phyloP scores from a whole-genome alignment of 2,113 vertebrate genomes.

The Calonectris borealis region DNA sequence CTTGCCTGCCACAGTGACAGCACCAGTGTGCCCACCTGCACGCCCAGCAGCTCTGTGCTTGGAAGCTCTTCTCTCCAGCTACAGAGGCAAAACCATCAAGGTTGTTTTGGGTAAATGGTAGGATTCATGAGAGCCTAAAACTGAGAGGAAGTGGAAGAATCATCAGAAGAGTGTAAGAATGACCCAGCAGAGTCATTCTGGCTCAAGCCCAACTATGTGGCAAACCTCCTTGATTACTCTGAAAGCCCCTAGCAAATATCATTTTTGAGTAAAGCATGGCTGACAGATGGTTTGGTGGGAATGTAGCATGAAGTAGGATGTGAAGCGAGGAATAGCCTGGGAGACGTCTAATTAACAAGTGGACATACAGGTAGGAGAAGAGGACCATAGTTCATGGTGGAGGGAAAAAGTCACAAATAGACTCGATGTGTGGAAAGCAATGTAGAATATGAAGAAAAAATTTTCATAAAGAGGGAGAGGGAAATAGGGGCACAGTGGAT shows the following conservation, averaged over 20 bases:
- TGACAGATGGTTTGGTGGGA: not conserved
- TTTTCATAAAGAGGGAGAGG: not conserved
- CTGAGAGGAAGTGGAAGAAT: not conserved
- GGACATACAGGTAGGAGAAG: not conserved
- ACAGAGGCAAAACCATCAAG: not conserved
- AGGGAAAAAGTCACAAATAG: not conserved
- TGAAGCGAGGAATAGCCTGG: not conserved
- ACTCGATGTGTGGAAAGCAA: not conserved
- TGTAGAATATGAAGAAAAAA: not conserved
- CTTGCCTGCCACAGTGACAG: not conserved
- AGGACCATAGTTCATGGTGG: not conserved
- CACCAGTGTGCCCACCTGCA: not conserved
- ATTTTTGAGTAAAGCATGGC: not conserved
- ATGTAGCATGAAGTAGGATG: not conserved
- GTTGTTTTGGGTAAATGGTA: not conserved
- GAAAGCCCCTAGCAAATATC: not conserved
- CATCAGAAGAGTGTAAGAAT: not conserved
- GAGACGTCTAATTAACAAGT: not conserved
- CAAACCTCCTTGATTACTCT: not conserved
- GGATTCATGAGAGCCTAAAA: not conserved
- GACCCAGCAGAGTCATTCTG: not conserved
- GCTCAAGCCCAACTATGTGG: not conserved
- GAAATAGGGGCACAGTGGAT: not conserved
- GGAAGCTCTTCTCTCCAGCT: not conserved
- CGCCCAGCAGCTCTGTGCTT: not conserved